Evolutionary conservation across 92 coral and sea anemone species (phyloP).

Genomic region (Anthopleura xanthogrammica): DNA sequence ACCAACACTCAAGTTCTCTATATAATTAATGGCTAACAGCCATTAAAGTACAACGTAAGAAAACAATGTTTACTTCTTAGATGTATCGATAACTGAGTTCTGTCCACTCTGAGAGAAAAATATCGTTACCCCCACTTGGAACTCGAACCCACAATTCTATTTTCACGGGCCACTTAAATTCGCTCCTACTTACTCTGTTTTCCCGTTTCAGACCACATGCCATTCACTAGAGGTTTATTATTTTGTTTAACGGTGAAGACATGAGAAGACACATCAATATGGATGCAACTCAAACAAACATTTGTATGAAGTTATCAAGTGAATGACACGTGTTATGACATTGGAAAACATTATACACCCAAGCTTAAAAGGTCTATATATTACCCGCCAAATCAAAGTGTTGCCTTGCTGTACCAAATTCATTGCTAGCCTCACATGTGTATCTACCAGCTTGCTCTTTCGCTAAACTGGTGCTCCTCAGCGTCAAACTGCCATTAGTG

Average conservation of each 20-base stretch:
- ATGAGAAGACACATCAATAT: not conserved
- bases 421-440: constrained; percentile 13
- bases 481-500: not conserved
- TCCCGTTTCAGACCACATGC: not conserved
- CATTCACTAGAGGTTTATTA: too few species aligned
- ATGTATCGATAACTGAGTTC: too few species aligned
- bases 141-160: too few species aligned
- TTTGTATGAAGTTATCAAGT: not conserved
- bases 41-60: too few species aligned
- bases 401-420: not conserved
- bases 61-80: too few species aligned
- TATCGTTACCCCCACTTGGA: too few species aligned
- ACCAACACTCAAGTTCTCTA: too few species aligned
- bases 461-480: not conserved
- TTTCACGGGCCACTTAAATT: too few species aligned
- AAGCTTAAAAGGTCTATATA: not conserved
- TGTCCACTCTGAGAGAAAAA: too few species aligned
- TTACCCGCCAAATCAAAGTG: not conserved
- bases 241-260: not conserved
- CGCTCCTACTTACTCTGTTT: too few species aligned
- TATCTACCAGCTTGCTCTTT: not conserved
- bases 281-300: not conserved
- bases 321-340: not conserved
- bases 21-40: too few species aligned
- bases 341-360: not conserved